phyloP scores from a whole-genome alignment of 2,888 invertebrate species.

The Agriopis aurantiaria region DNA sequence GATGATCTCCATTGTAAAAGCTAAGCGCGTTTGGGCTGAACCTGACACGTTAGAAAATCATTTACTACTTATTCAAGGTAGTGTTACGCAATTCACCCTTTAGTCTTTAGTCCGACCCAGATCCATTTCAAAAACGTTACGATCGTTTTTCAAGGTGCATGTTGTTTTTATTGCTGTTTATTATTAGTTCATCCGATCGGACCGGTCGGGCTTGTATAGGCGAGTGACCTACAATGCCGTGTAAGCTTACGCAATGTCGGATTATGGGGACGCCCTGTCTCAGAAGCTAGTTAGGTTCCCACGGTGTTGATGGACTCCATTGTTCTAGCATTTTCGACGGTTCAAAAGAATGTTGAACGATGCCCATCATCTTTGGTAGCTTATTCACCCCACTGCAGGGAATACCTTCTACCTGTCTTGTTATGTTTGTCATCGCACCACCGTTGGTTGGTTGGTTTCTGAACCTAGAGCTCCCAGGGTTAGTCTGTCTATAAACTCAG shows the following conservation, averaged over 20 bases:
- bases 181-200: slow-evolving; percentile 45
- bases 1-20: neutral
- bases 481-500: neutral
- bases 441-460: neutral
- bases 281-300: slow-evolving; percentile 34
- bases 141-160: slow-evolving; percentile 43
- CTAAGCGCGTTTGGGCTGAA: neutral
- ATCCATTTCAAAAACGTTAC: slow-evolving; percentile 35
- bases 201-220: slow-evolving; percentile 66
- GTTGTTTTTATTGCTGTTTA: slow-evolving; percentile 37
- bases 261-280: slow-evolving; percentile 43
- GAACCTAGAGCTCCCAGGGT: neutral
- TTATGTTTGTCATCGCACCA: neutral
- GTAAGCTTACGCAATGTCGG: slow-evolving; percentile 61
- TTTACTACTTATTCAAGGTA: slow-evolving; percentile 34
- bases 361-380: neutral
- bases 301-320: slow-evolving; percentile 27
- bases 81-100: slow-evolving; percentile 40
- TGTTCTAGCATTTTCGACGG: neutral
- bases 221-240: slow-evolving; percentile 73
- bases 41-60: slow-evolving; percentile 1
- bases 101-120: slow-evolving; percentile 32
- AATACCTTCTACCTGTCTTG: neutral
- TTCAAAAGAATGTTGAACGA: neutral
- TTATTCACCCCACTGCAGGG: neutral